Conservation (phyloP, 1,140 invertebrate species). For the Asbolus verrucosus region DNA sequence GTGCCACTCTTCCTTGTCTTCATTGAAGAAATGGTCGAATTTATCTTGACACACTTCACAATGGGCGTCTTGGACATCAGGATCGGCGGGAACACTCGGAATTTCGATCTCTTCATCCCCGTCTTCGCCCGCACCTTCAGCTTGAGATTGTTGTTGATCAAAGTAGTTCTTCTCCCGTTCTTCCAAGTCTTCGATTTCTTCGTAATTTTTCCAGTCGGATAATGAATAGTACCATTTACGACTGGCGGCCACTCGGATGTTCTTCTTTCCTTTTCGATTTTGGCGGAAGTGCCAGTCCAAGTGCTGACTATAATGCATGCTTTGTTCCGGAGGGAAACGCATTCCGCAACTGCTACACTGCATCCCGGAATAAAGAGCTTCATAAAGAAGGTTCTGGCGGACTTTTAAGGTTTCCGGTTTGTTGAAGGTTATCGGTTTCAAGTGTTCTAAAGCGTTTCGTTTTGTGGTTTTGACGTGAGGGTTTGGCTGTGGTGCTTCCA, state of each 20-base stretch:
- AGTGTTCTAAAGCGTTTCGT: slow-evolving; percentile 55
- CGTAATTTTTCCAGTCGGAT: slow-evolving; percentile 93
- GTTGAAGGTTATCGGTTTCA: slow-evolving; percentile 74
- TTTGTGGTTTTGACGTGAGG: slow-evolving; percentile 42
- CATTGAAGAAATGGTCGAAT: slow-evolving; percentile 95
- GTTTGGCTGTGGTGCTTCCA: slow-evolving; percentile 21
- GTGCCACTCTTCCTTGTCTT: slow-evolving; percentile 97
- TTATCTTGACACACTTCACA: slow-evolving; percentile 92
- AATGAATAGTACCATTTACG: slow-evolving; percentile 91
- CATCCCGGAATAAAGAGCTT: slow-evolving; percentile 84
- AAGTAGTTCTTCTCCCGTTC: slow-evolving; percentile 93
- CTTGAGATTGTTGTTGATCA: slow-evolving; percentile 75
- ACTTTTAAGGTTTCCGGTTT: slow-evolving; percentile 81
- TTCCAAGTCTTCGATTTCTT: slow-evolving; percentile 93
- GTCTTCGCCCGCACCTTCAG: slow-evolving; percentile 65
- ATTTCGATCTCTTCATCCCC: slow-evolving; percentile 68
- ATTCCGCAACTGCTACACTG: slow-evolving; percentile 95
- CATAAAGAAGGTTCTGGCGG: slow-evolving; percentile 77
- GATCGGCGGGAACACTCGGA: slow-evolving; percentile 74
- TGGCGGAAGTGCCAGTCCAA: slow-evolving; percentile 98
- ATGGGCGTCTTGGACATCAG: slow-evolving; percentile 69
- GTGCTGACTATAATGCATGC: slow-evolving; percentile 90
- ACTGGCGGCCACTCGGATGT: slow-evolving; percentile 83
- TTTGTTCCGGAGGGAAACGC: slow-evolving; percentile 88
- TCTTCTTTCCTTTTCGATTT: slow-evolving; percentile 89